Base-by-base conservation (phyloP, 2,797 vertebrate genomes). In the Propithecus deckenii region DNA sequence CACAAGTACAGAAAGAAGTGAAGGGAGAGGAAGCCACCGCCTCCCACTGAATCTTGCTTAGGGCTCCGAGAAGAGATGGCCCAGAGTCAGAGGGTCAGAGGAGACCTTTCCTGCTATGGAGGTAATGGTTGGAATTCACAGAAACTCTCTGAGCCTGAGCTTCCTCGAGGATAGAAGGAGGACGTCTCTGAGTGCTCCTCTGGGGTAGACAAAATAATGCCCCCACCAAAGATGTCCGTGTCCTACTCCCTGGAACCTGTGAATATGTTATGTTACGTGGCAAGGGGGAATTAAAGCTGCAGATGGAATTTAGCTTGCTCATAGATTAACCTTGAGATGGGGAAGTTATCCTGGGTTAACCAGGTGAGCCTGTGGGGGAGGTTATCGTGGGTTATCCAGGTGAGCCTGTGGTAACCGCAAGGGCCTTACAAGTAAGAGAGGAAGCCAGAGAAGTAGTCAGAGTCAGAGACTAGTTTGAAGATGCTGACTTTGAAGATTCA, bases 101-200 rank as follows among this genome's bases (percentile, higher is more conserved):
- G 20, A 9, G 17, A 20, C 11, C 46, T 30, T 28, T 11, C 15
- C 4, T 46, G 50, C 83, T n/a, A 13, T 9, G 13, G 75, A 59
- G 76, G n/a, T 61, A 80, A 83, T 10, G 80, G 22, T 43, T 52
- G 52, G 50, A 97, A 97, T 86, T 93, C 85, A 57, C 50, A 78
- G 59, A 65, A 95, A 85, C 38, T 74, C 85, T 80, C 55, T 32
- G 50, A 91, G n/a, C n/a, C 72, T 13, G 7, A 41, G 43, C 78
- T 65, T 92, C 76, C 55, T 57, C 28, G 25, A 50, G 50, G 38
- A 18, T 8, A 52, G 43, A 79, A n/a, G 2, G 17, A 80, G 55
- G 72, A 46, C 6, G 12, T 55, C 38, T 13, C 48, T 52, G 48
- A 35, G 50, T 2, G 18, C 28, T 69, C 46, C 30, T 43, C 74